Evolutionary conservation across 2,888 invertebrate genomes (phyloP).

Genomic region (Zele albiditarsus): DNA sequence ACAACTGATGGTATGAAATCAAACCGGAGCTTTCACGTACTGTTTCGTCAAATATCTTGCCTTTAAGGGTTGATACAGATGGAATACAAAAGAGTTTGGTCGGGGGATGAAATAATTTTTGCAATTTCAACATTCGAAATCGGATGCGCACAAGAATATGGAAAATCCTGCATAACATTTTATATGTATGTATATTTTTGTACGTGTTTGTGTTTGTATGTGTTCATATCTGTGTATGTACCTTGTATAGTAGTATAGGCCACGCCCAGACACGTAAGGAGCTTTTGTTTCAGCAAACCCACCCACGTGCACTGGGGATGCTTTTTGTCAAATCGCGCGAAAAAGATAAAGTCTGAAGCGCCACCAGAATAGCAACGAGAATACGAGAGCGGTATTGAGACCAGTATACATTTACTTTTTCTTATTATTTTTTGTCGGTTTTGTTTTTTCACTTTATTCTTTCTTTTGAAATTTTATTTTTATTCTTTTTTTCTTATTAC

Average conservation of each 20-base stretch:
- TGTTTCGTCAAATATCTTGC: background rate
- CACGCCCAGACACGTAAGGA: slow-evolving; percentile 32
- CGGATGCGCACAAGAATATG: background rate
- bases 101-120: slow-evolving; percentile 13
- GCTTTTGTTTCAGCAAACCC: slow-evolving; percentile 50
- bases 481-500: background rate
- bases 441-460: background rate
- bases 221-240: too few species aligned
- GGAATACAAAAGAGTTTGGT: slow-evolving; percentile 5
- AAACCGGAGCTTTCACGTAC: background rate
- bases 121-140: background rate
- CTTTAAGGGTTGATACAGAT: background rate
- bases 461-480: background rate
- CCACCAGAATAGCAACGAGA: slow-evolving; percentile 55
- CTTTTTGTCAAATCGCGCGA: slow-evolving; percentile 60
- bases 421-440: slow-evolving; percentile 16
- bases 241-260: background rate
- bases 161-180: background rate
- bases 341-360: slow-evolving; percentile 59
- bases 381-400: slow-evolving; percentile 44
- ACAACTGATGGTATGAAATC: background rate
- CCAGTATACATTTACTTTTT: slow-evolving; percentile 16
- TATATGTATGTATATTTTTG: background rate
- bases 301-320: slow-evolving; percentile 34
- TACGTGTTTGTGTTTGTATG: background rate